Evolutionary conservation across 2,797 vertebrate species (phyloP), one percentile per base, ranked within the genome.

Genomic region (Avahi laniger): DNA sequence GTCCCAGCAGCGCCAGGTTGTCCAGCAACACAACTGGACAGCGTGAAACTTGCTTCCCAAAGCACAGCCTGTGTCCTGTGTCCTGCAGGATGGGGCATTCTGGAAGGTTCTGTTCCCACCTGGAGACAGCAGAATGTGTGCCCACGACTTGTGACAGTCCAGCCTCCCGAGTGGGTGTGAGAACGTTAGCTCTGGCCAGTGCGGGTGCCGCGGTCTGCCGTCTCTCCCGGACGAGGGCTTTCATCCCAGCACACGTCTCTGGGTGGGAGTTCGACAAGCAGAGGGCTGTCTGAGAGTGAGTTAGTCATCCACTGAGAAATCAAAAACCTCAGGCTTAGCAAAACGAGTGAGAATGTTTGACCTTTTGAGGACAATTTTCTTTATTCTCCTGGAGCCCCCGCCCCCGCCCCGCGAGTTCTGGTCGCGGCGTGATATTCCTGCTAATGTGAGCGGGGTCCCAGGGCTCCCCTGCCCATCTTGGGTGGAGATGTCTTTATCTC

Each of bases 241-340:
- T 96, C 75, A 97, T 96, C 97, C 14, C 0, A 96, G 75, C 81
- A 84, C 90, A 95, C 89, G 65, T 91, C 90, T 89, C 92, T 65
- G 18, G 88, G 80, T 95, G 85, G 88, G 69, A 41, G 79, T 76
- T 96, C 69, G 9, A 54, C 93, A 84, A 75, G 59, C 4, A 30
- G 22, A 90, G 14, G 0, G 94, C 86, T 81, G 93, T 61, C 43
- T 83, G 95, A 43, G 85, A 92, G 90, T 69, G 96, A 52, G 33
- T 22, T 91, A 87, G 93, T 76, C 78, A 88, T 72, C 97, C 97
- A 50, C 89, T 4, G 96, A 96, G 90, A 98, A 95, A 98, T 97
- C 43, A 57, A 69, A 98, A 96, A 85, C 87, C 86, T 81, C 38
- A 48, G 59, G 50, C 92, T 88, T 97, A 73, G 73, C 26, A 78